A percentile compares a stretch with the other conserved stretches of the same genome.
phyloP scores from a whole-genome alignment of 2,797 vertebrate genomes.

The Parambassis ranga region DNA sequence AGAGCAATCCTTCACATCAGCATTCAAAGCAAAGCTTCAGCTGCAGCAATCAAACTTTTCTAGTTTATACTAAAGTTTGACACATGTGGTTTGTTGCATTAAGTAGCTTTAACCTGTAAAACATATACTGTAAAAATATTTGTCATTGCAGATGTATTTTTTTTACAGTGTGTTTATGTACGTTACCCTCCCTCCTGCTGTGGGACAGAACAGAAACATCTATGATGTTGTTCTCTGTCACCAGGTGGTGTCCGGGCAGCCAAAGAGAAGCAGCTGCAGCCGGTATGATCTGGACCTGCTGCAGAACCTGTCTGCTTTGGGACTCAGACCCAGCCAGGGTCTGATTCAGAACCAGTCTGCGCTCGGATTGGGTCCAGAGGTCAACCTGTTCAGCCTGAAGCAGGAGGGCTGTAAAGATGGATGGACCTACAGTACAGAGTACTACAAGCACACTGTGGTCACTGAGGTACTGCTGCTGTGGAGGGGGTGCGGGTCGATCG shows the following conservation, averaged over 20 bases:
- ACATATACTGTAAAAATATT: too few species aligned
- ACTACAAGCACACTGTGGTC: slow-evolving; percentile 54
- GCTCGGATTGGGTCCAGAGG: background rate
- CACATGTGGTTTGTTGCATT: too few species aligned
- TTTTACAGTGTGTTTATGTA: too few species aligned
- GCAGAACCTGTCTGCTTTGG: slow-evolving; percentile 44
- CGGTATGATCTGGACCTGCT: slow-evolving; percentile 48
- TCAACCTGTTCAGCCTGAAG: slow-evolving; percentile 23
- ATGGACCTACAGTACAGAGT: slow-evolving; percentile 57
- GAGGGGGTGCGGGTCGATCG: too few species aligned
- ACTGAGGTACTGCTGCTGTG: slow-evolving; percentile 51
- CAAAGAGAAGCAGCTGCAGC: slow-evolving; percentile 53
- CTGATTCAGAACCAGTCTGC: slow-evolving; percentile 16
- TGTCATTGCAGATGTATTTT: too few species aligned
- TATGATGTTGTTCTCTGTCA: slow-evolving; percentile 5
- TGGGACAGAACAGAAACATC: background rate
- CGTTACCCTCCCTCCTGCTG: background rate
- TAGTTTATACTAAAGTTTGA: too few species aligned
- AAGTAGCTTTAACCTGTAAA: too few species aligned
- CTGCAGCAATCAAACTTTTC: too few species aligned
- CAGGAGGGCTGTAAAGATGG: slow-evolving; percentile 60
- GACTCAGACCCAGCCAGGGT: background rate
- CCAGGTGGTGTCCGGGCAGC: background rate
- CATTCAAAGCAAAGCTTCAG: too few species aligned
- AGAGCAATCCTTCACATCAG: too few species aligned